These are phyloP conservation scores for Scylla paramamosain DNA, from an alignment of 1,140 invertebrate genomes.

Conservation along the genomic window DNA sequence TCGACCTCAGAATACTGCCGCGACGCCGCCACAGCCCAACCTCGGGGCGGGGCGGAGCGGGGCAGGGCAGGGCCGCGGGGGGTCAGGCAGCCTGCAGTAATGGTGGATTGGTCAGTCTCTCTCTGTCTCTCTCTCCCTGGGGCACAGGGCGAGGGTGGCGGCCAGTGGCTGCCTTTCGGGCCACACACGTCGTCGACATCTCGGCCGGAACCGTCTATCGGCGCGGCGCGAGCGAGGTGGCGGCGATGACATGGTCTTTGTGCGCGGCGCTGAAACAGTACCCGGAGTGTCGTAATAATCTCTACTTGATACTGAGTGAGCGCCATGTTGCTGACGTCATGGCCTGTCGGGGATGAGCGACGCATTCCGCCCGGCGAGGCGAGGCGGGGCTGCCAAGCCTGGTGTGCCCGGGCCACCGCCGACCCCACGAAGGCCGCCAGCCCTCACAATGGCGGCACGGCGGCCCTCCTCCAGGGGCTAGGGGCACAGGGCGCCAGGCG, in stretches of 20 bases:
- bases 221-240: background rate
- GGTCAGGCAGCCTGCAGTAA: background rate
- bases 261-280: slow-evolving; percentile 25
- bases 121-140: too few species aligned
- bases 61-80: background rate
- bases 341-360: background rate
- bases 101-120: too few species aligned
- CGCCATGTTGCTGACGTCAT: slow-evolving; percentile 55
- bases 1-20: background rate
- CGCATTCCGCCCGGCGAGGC: background rate
- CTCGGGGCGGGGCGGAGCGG: too few species aligned
- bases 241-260: background rate
- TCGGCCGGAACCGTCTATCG: background rate
- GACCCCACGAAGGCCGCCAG: background rate
- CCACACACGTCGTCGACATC: background rate
- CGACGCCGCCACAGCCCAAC: background rate
- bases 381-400: background rate
- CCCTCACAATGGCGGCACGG: background rate
- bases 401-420: background rate
- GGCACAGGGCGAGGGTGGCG: background rate
- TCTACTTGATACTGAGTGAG: slow-evolving; percentile 1
- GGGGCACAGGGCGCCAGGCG: background rate
- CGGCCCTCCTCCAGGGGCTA: background rate
- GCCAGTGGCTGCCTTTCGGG: background rate
- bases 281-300: slow-evolving; percentile 43